Base-by-base conservation (phyloP, 2,888 invertebrate species). In the Desoria tigrina region DNA sequence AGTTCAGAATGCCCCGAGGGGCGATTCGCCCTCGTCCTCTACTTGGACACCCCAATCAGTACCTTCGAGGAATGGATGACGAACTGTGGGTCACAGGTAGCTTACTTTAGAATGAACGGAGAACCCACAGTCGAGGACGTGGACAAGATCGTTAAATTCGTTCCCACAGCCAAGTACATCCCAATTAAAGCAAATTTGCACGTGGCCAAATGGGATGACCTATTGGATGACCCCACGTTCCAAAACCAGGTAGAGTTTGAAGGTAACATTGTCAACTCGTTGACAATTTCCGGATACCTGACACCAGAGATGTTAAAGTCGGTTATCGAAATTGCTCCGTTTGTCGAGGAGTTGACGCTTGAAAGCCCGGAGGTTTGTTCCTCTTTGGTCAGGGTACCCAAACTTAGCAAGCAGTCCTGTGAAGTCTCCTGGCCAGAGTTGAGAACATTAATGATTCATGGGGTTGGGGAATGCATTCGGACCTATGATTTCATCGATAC, bases 401-500 rank as follows among this genome's bases (percentile, higher is more conserved):
- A 4, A 32, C 18, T 55, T 18, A 27, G n/a, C 16, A 50, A 4
- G 53, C 9, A 39, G 9, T 39, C 45, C 14, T 62, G 62, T 18
- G 16, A 42, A 23, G 21, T 63, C 7, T n/a, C 42, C n/a, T 67
- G 67, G 67, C n/a, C 51, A 16, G 42, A 42, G n/a, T 39, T 67
- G 6, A 37, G 28, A n/a, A 63, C 58, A 42, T 26, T 67, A 4
- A 55, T 42, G 24, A 63, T 67, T 18, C 14, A 60, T 23, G 37
- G 55, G 16, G 60, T 54, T 0, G 27, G 50, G 42, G 67, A 63
- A 49, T 67, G 67, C 27, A 39, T n/a, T 26, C 58, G 51, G 18
- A 54, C 60, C 23, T 67, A 59, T 64, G 63, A 63, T 55, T 60
- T 63, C 63, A 63, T 67, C 55, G 55, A 56, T 49, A 49, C 42